Evolutionary conservation across 2,888 invertebrate species (phyloP), one percentile per base, ranked within the genome.

Genomic region (Scaptomyza cyrtandrae): DNA sequence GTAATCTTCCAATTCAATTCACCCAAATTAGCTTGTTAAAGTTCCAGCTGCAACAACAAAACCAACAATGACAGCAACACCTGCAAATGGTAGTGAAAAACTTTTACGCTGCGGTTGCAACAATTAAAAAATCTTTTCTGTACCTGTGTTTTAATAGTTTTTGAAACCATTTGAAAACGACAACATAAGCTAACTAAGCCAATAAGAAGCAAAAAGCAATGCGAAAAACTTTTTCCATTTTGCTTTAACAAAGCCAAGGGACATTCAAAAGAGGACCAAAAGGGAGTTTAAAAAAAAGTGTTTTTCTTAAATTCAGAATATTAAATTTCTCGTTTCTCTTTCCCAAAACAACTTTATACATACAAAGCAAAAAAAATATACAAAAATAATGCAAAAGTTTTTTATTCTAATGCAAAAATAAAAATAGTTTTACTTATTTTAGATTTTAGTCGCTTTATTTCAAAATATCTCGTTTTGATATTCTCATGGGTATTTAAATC

Each of bases 81-180:
- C 44, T 44, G 33, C 43, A 64, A 56, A 62, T 24, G 43, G 41
- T 24, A 1, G 16, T 54, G 46, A 16, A 19, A 80, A 78, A 69
- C 63, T 79, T 85, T 68, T 56, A 27, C 70, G 72, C 81, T 59
- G 70, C 75, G 72, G 71, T 77, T 62, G 72, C 75, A 74, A 52
- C 80, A 85, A 83, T 82, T 73, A 72, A 64, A 77, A 82, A 82
- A 71, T 69, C 59, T 44, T 39, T 46, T 53, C 61, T 52, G 55
- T 75, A 78, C 55, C 65, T 71, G 66, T 66, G 78, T 58, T 75
- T 86, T 85, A 86, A 86, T 86, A 83, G 71, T 83, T 80, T 73
- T 70, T 59, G 53, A 55, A 82, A 66, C 76, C 68, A 71, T 71
- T 73, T 60, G 58, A 45, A 62, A 69, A 45, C 59, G 59, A 60